Base-by-base conservation (phyloP, 2,113 vertebrate genomes). In the Sula dactylatra region DNA sequence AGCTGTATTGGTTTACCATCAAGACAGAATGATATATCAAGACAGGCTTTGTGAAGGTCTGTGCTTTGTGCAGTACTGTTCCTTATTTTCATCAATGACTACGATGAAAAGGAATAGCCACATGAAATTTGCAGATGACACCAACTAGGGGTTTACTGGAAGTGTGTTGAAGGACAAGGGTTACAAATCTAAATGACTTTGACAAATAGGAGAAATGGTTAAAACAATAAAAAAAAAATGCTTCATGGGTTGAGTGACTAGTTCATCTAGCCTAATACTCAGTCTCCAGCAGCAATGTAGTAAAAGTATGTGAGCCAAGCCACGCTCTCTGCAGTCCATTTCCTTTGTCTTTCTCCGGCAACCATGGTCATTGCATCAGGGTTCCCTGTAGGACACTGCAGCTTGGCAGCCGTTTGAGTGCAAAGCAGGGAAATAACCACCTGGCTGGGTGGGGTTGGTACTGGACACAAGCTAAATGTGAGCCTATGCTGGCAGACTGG, bases 321-420 rank as follows among this genome's bases (percentile, higher is more conserved):
- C 15, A 4, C n/a, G n/a, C 40, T 14, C 26, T 38, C 29, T 22
- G 42, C 21, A 29, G 40, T 42, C 32, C 9, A 1, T 64, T 69
- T 42, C 61, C 54, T 47, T 81, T 9, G 1, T 40, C 21, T 40
- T 54, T 29, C 66, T 62, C 55, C 26, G 44, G 40, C 32, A 36
- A 29, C 49, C 44, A 6, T 24, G 15, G 69, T 11, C 74, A 10
- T 26, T 27, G n/a, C 22, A 2, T 12, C 32, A 38, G 20, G 47
- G 78, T 50, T 82, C 70, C 27, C 56, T 18, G 18, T 13, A 17
- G 49, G 36, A 42, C 8, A 10, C 21, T 25, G 49, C 36, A 62
- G n/a, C 70, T 36, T 1, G 0, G 77, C 70, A 64, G 42, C 49
- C 8, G 3, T 36, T 56, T 0, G 4, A 44, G 36, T 10, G n/a